Percentiles rank a stretch among this genome's conserved stretches.
These are phyloP conservation scores for Platycnemis pennipes DNA, from an alignment of 2,888 invertebrate species.

Conservation along the genomic window DNA sequence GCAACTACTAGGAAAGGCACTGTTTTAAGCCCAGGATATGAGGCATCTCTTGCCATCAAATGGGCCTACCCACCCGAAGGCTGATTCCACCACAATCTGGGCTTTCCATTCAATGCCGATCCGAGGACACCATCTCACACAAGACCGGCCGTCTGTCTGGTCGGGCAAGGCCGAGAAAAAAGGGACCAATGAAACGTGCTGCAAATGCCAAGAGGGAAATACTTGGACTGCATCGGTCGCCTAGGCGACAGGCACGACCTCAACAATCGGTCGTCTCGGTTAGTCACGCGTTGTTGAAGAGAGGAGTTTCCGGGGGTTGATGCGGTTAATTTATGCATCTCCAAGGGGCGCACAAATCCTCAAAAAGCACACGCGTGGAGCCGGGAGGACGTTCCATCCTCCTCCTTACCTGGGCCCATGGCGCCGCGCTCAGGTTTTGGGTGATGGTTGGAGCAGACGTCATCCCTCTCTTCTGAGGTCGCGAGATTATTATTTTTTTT, in stretches of 20 bases:
- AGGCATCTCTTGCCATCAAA: background rate
- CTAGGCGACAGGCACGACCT: background rate
- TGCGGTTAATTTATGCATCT: background rate
- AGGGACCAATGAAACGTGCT: too few relatives aligned
- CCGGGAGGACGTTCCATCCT: background rate
- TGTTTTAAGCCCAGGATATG: too few relatives aligned
- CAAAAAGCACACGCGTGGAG: background rate
- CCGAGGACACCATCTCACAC: background rate
- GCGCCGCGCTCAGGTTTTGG: conserved; percentile 8
- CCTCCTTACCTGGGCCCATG: conserved; percentile 45
- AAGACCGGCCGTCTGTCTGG: background rate
- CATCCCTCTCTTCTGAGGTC: background rate
- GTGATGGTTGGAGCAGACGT: conserved; percentile 15
- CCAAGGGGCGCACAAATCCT: background rate
- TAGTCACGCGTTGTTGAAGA: background rate
- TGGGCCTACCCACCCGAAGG: background rate
- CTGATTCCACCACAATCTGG: background rate
- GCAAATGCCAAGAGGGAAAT: background rate
- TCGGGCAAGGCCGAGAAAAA: background rate
- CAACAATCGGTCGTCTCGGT: background rate
- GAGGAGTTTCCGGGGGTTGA: background rate
- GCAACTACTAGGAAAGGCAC: too few relatives aligned
- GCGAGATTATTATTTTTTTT: background rate
- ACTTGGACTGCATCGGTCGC: background rate
- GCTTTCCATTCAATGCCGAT: background rate